Base-by-base conservation (phyloP, 2,888 invertebrate species). In the Patella depressa region DNA sequence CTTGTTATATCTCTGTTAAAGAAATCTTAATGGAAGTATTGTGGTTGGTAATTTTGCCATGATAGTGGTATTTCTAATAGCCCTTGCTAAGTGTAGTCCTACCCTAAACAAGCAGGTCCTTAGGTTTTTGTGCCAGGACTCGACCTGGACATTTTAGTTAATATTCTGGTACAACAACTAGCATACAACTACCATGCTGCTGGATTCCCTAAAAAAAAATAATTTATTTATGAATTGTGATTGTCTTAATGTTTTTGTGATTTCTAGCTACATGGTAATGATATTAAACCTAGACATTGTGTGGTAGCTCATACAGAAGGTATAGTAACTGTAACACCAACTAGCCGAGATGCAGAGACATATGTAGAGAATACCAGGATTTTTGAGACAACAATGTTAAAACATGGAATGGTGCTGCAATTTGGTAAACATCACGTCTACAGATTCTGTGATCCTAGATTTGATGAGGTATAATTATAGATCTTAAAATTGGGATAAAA, bases 341-440 rank as follows among this genome's bases (percentile, higher is more conserved):
- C 97, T 88, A 96, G 96, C 89, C 94, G 96, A 53, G 97, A 98
- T 92, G 97, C 98, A 15, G 96, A 97, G 90, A 97, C 97, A 54
- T 97, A 96, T 92, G 96, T 99, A 84, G 98, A 99, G 92, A 96
- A 96, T 73, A 96, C 97, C 89, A 94, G 97, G 85, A 96, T 98
- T 88, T 95, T 95, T 89, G 98, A 98, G 92, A 96, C 98, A 54
- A 97, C 98, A 74, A 95, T 97, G 85, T 93, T 99, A 79, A 96
- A 96, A 76, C 89, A 91, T 82, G 91, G 91, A 69, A 93, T 91
- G 90, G 91, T 91, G 79, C 92, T 93, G 72, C 91, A 92, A 75
- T 93, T 93, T 84, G 93, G 93, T n/a, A 91, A 92, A 78, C 84
- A 90, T 54, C 92, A 93, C 84, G 88, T 92, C 71, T 94, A 93